phyloP scores from a whole-genome alignment of 2,797 vertebrate genomes.

The Orientallactaga sibirica region DNA sequence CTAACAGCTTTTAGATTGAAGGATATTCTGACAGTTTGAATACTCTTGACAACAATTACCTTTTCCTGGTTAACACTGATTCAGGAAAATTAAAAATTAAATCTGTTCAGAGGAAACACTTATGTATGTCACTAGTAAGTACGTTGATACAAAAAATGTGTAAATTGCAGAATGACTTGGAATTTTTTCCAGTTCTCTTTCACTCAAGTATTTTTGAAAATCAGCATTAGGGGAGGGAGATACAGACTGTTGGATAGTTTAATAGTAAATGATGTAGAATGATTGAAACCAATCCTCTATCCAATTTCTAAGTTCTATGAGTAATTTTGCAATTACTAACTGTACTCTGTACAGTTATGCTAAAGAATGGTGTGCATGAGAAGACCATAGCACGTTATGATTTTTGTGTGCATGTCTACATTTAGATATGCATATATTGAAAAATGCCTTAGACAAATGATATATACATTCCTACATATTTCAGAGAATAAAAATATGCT shows the following conservation, averaged over 20 bases:
- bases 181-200: conserved; percentile 83
- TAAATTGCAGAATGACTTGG: conserved; percentile 87
- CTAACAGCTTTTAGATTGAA: conserved; percentile 91
- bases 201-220: conserved; percentile 83
- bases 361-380: conserved; percentile 9
- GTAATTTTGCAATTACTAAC: conserved; percentile 72
- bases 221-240: conserved; percentile 79
- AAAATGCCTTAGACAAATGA: conserved; percentile 3
- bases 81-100: conserved; percentile 91
- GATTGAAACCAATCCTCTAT: conserved; percentile 79
- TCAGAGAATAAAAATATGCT: conserved; percentile 30
- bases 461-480: not conserved
- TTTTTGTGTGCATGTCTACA: conserved; percentile 11
- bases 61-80: conserved; percentile 91
- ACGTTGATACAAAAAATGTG: conserved; percentile 86
- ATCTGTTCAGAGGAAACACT: conserved; percentile 89
- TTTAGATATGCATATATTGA: conserved; percentile 1
- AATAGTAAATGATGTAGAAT: conserved; percentile 82
- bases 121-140: conserved; percentile 88
- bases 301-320: conserved; percentile 72
- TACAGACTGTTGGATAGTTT: conserved; percentile 81
- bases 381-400: not conserved
- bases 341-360: conserved; percentile 32
- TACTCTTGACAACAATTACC: conserved; percentile 91
- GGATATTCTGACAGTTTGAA: conserved; percentile 93